Evolutionary conservation across 2,113 vertebrate species (phyloP), one percentile per base, ranked within the genome.

Genomic region (Brachyhypopomus occidentalis): DNA sequence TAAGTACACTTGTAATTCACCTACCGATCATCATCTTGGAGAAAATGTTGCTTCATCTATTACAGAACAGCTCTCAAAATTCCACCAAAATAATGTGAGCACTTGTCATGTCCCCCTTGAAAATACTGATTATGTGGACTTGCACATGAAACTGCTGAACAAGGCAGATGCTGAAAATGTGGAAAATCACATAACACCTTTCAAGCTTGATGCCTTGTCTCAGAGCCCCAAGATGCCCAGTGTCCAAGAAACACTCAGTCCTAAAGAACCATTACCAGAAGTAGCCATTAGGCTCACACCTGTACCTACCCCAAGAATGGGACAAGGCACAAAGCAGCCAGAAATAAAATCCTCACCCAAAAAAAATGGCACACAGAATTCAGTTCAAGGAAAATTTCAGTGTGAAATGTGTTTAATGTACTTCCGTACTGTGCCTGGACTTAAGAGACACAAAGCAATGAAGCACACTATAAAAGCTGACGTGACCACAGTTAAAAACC

Each of bases 371-470:
- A 48, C 67, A 20, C 88, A 84, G 75, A 91, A 77, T 79, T 83
- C 70, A 16, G 2, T 83, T 81, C 89, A 90, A 88, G 89, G 25
- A 25, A 94, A 85, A 89, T 90, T 86, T 77, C 92, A 94, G 63
- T 98, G 98, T 0, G 95, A 98, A 85, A 92, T 97, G 84, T 99
- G 98, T 76, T 90, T 92, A 1, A 92, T 96, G 85, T 93, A 93
- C 85, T 99, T 98, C 86, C 91, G 95, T 38, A 97, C 96, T 36
- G 86, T 95, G 84, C 95, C 95, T 0, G 98, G 97, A 69, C 91
- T 99, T 87, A 97, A 95, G 84, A 94, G 96, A 87, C 98, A 98
- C 87, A 96, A 95, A 89, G 96, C 96, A 80, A 94, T 97, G 91
- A 99, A 98, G 77, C 97, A 99, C 79, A 91, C 90, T 78, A 87